These are phyloP conservation scores for Micromys minutus DNA, from an alignment of 2,113 vertebrate species.

Conservation along the genomic window DNA sequence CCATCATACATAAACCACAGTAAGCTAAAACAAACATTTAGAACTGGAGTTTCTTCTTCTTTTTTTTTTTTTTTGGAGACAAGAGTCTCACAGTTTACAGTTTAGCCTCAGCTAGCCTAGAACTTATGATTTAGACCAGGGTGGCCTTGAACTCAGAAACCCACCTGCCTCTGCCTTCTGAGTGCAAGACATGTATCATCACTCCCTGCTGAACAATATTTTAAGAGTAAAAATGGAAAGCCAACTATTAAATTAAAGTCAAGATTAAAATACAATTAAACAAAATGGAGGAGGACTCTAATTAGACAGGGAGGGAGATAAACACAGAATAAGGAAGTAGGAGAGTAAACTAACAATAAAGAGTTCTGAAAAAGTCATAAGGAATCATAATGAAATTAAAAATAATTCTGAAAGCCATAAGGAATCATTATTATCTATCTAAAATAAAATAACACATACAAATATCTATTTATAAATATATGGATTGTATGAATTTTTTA, in stretches of 20 bases:
- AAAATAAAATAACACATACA: neutral
- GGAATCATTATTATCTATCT: neutral
- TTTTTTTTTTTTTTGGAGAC: neutral
- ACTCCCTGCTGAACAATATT: neutral
- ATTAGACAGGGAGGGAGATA: neutral
- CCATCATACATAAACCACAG: slow-evolving; percentile 13
- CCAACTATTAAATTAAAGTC: slow-evolving; percentile 11
- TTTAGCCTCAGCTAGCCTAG: neutral
- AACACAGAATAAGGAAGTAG: neutral
- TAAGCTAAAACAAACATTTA: slow-evolving; percentile 11
- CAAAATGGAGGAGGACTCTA: neutral
- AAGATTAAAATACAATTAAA: neutral
- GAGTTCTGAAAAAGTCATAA: neutral
- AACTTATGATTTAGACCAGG: neutral
- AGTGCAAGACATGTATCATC: neutral
- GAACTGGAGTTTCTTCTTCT: too few relatives aligned
- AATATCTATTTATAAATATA: neutral
- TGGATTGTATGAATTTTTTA: neutral
- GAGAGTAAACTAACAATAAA: neutral
- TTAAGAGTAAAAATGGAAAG: neutral
- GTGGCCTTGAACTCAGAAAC: neutral
- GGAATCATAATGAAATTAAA: neutral
- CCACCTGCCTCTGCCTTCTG: neutral
- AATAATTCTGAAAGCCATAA: neutral
- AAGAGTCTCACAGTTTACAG: neutral